These are phyloP conservation scores for Numida meleagris DNA, from an alignment of 2,113 vertebrate species.

Conservation along the genomic window DNA sequence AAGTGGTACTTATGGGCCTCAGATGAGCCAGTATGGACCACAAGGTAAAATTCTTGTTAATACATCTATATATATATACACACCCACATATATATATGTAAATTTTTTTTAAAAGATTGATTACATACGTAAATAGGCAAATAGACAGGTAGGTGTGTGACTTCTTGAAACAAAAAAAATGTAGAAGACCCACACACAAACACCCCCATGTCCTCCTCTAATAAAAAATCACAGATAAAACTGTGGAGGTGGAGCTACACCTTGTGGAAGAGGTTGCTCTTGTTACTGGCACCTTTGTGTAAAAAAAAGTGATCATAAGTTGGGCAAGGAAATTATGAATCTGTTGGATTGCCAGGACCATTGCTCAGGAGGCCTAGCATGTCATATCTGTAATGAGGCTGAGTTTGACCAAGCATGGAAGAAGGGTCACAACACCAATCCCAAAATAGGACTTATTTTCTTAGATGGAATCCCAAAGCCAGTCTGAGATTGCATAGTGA, in stretches of 20 bases:
- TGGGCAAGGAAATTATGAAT: neutral
- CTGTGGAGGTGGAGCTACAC: neutral
- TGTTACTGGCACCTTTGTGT: neutral
- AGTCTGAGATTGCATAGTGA: neutral
- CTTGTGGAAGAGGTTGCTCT: neutral
- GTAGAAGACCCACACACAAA: neutral
- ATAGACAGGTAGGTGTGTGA: neutral
- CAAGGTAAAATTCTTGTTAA: conserved; percentile 83
- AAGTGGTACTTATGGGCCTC: conserved; percentile 87
- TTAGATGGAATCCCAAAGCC: conserved; percentile 39
- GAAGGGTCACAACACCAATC: neutral
- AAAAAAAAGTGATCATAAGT: conserved; percentile 45
- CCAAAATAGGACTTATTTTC: conserved; percentile 46
- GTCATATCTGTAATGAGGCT: neutral
- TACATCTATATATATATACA: neutral
- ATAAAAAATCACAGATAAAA: neutral
- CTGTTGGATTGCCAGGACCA: neutral
- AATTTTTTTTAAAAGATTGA: too few relatives aligned
- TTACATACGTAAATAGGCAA: rapidly evolving
- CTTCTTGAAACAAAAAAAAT: neutral
- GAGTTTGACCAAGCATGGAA: neutral
- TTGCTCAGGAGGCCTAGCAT: conserved; percentile 7
- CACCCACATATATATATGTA: neutral
- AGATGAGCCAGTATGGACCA: conserved; percentile 91
- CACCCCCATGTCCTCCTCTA: neutral